These are phyloP conservation scores for Enteromius fasciolatus DNA, from an alignment of 2,797 vertebrate genomes.

Conservation along the genomic window DNA sequence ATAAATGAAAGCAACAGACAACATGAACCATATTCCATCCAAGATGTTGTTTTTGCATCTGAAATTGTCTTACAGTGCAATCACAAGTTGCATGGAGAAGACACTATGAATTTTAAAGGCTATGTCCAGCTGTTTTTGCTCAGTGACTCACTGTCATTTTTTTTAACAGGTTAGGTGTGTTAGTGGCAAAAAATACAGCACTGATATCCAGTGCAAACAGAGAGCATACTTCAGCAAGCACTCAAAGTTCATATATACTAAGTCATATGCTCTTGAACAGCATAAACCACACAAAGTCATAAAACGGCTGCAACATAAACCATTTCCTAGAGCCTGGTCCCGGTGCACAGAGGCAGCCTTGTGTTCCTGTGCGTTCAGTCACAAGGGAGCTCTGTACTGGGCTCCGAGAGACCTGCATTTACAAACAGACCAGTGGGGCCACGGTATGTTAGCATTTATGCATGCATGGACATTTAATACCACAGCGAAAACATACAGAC, in stretches of 20 bases:
- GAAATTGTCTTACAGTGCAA: not conserved
- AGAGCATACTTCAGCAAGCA: conserved; percentile 41
- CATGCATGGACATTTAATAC: conserved; percentile 56
- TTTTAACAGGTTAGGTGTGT: conserved; percentile 30
- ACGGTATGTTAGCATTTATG: conserved; percentile 54
- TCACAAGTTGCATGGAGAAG: not conserved
- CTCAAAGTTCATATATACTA: conserved; percentile 26
- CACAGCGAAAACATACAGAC: conserved; percentile 41
- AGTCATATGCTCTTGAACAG: conserved; percentile 40
- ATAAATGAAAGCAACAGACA: not conserved
- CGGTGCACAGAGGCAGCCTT: conserved; percentile 51
- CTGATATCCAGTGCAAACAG: conserved; percentile 37
- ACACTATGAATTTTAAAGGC: not conserved
- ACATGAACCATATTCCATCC: not conserved
- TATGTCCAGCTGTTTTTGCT: conserved; percentile 30
- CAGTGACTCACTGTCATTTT: conserved; percentile 21
- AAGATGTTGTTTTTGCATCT: not conserved
- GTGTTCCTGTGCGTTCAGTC: conserved; percentile 43
- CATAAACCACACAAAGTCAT: conserved; percentile 45
- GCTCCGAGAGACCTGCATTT: conserved; percentile 52
- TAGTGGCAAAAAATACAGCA: not conserved
- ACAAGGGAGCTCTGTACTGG: conserved; percentile 55
- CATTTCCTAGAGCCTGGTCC: conserved; percentile 37
- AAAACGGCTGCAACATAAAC: conserved; percentile 49
- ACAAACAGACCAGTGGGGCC: conserved; percentile 47